Conservation (phyloP, 1,140 invertebrate species). For the Glomeris maerens region DNA sequence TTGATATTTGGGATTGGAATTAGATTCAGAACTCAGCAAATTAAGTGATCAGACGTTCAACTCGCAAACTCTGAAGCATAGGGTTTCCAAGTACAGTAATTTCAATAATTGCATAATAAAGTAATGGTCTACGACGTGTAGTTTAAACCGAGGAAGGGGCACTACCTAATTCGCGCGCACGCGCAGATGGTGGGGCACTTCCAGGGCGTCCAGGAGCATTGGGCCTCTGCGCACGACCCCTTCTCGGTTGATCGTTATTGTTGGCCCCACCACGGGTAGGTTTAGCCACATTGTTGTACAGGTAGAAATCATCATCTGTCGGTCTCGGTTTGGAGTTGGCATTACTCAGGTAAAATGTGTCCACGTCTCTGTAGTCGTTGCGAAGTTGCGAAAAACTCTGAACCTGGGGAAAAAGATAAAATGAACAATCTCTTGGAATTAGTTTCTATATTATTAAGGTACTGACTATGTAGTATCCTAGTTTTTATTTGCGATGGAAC, state of each 20-base stretch:
- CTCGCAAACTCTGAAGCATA: too few species aligned
- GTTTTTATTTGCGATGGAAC: neutral
- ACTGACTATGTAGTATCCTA: neutral
- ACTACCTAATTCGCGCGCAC: neutral
- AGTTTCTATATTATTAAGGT: neutral
- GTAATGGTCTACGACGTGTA: too few species aligned
- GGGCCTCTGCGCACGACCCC: slow-evolving; percentile 12
- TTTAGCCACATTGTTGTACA: too few species aligned
- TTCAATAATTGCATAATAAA: too few species aligned
- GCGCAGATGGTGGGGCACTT: slow-evolving; percentile 52
- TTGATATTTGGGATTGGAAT: too few species aligned
- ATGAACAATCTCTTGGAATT: slow-evolving; percentile 2
- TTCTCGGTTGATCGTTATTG: too few species aligned
- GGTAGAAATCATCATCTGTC: neutral
- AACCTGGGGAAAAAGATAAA: slow-evolving; percentile 40
- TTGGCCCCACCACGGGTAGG: too few species aligned
- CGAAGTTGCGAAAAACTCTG: slow-evolving; percentile 79
- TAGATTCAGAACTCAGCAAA: too few species aligned
- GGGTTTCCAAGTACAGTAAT: too few species aligned
- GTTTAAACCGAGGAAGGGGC: too few species aligned
- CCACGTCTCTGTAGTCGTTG: slow-evolving; percentile 77
- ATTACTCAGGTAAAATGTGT: slow-evolving; percentile 67
- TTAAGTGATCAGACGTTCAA: too few species aligned
- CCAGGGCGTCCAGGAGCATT: slow-evolving; percentile 37
- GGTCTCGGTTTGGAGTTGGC: neutral